These are phyloP conservation scores for Phyllostomus discolor DNA, from an alignment of 2,113 vertebrate species.

Conservation along the genomic window DNA sequence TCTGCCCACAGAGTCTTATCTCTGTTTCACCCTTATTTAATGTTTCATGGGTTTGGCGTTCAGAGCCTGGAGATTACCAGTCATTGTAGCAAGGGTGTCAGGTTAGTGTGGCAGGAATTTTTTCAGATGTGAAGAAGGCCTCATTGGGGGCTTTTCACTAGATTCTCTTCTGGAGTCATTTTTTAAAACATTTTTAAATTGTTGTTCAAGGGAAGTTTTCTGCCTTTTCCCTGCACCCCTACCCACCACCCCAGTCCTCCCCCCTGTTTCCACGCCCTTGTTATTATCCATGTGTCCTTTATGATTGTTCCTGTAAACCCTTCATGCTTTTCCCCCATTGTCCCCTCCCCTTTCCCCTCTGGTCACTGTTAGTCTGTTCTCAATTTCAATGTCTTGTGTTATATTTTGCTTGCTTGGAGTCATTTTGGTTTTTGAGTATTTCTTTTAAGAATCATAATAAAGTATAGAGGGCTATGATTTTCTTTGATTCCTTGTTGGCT, in stretches of 20 bases:
- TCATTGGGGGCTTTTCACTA: neutral
- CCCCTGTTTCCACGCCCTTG: no score
- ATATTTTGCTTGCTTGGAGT: neutral
- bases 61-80: neutral
- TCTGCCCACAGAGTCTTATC: neutral
- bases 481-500: neutral
- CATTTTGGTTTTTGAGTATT: neutral
- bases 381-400: no score
- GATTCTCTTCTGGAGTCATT: neutral
- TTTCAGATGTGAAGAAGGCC: neutral
- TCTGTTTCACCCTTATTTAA: neutral
- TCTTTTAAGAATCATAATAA: neutral
- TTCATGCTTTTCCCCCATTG: no score
- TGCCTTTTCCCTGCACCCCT: no score
- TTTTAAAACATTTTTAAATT: neutral
- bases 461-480: neutral
- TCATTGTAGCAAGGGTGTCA: neutral
- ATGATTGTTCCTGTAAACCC: no score
- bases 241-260: no score
- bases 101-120: neutral
- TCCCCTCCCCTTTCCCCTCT: no score
- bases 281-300: no score
- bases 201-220: no score
- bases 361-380: no score
- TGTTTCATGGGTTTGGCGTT: neutral